These are phyloP conservation scores for Clarias magur DNA, from an alignment of 2,113 vertebrate genomes.

Conservation along the genomic window DNA sequence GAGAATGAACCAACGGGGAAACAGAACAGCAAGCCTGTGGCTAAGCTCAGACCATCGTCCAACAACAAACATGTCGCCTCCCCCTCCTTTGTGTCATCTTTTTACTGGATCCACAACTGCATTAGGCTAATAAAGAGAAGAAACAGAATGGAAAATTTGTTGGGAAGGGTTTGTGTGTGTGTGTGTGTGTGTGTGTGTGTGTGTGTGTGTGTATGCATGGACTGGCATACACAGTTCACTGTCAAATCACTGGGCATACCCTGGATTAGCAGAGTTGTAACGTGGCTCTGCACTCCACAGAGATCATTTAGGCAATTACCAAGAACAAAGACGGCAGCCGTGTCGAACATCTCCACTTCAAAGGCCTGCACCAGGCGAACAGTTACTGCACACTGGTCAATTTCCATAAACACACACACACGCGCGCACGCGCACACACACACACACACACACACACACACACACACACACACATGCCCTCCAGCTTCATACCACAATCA, in stretches of 20 bases:
- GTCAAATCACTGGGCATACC: slow-evolving; percentile 76
- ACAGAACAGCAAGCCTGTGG: slow-evolving; percentile 63
- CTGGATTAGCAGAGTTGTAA: slow-evolving; percentile 77
- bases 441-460: not conserved
- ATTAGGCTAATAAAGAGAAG: slow-evolving; percentile 70
- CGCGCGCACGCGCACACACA: slow-evolving; percentile 34
- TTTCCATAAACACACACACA: slow-evolving; percentile 75
- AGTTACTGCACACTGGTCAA: slow-evolving; percentile 79
- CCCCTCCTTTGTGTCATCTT: slow-evolving; percentile 32
- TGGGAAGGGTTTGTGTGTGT: not conserved
- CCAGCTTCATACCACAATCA: slow-evolving; percentile 45
- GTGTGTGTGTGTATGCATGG: not conserved
- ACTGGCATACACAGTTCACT: slow-evolving; percentile 60
- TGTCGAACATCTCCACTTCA: slow-evolving; percentile 77
- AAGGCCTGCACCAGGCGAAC: slow-evolving; percentile 74
- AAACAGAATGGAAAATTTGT: slow-evolving; percentile 67
- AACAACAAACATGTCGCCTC: slow-evolving; percentile 54
- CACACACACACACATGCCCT: slow-evolving; percentile 3
- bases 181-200: slow-evolving; percentile 14
- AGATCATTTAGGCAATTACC: slow-evolving; percentile 85
- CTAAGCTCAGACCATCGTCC: slow-evolving; percentile 65
- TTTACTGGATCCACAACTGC: slow-evolving; percentile 64
- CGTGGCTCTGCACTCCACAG: slow-evolving; percentile 70
- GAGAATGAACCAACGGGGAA: slow-evolving; percentile 41
- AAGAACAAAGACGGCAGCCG: slow-evolving; percentile 78